A percentile compares a stretch with the other conserved stretches of the same genome.
Evolutionary conservation across 2,113 vertebrate genomes (phyloP).

Genomic region (Tylochromis polylepis): DNA sequence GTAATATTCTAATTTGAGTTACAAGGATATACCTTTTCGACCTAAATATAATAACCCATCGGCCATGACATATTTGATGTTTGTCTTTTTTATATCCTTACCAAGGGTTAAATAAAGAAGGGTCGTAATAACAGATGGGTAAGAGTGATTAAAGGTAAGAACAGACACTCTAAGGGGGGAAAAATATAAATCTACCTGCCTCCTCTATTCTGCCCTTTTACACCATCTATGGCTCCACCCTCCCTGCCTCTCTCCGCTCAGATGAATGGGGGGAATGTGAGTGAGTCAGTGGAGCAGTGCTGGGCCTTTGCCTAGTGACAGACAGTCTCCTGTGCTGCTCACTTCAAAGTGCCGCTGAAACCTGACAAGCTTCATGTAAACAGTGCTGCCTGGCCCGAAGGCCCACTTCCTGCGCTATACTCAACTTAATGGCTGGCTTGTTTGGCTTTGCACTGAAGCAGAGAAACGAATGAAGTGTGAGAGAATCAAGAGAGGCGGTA

Average conservation of each 20-base stretch:
- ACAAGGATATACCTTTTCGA: background rate
- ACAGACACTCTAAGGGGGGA: conserved; percentile 20
- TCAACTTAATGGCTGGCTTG: conserved; percentile 73
- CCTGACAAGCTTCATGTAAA: conserved; percentile 73
- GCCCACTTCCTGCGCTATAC: conserved; percentile 74
- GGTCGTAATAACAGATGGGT: conserved; percentile 50
- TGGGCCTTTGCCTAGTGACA: conserved; percentile 63
- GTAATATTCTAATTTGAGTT: background rate
- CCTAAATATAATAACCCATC: background rate
- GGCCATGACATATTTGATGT: background rate
- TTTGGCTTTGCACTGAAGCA: conserved; percentile 69
- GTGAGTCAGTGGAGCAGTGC: conserved; percentile 68
- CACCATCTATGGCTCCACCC: background rate
- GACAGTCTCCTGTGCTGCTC: conserved; percentile 68
- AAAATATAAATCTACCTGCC: conserved; percentile 54
- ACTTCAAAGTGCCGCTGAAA: conserved; percentile 72
- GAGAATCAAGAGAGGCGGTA: conserved; percentile 32
- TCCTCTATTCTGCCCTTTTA: conserved; percentile 2
- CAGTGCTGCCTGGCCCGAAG: conserved; percentile 66
- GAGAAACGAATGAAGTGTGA: conserved; percentile 34
- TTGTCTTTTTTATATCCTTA: conserved; percentile 23
- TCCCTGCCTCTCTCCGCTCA: conserved; percentile 41
- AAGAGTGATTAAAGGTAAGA: conserved; percentile 50
- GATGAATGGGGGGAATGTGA: conserved; percentile 67
- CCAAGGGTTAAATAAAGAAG: conserved; percentile 26